Evolutionary conservation across 2,797 vertebrate species (phyloP).

Genomic region (Characodon lateralis): DNA sequence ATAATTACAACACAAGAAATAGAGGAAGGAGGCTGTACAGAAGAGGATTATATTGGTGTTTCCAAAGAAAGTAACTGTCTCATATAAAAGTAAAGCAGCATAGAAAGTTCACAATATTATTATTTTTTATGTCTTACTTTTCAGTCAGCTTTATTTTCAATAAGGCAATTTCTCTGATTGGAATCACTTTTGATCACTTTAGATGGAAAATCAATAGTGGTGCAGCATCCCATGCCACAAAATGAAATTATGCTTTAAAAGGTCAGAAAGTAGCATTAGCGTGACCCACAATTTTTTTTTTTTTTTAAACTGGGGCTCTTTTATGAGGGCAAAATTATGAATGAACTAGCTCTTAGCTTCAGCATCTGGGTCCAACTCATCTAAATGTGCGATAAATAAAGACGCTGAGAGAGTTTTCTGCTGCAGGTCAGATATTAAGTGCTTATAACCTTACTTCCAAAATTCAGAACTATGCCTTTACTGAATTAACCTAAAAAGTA

Average conservation of each 20-base stretch:
- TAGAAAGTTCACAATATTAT: neutral
- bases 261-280: neutral
- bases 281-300: neutral
- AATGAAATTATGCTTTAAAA: neutral
- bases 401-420: no score
- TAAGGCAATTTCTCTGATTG: neutral
- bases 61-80: neutral
- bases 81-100: neutral
- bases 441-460: no score
- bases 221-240: neutral
- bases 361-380: no score
- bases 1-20: neutral
- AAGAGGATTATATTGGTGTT: neutral
- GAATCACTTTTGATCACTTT: neutral
- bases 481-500: no score
- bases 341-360: no score
- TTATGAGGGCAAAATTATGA: no score
- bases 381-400: no score
- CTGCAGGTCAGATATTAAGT: no score
- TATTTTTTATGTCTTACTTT: neutral
- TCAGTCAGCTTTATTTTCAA: neutral
- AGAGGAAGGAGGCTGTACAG: neutral
- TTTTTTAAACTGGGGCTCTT: neutral
- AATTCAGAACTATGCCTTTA: no score
- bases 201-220: neutral